Evolutionary conservation across 2,113 vertebrate species (phyloP).

Genomic region (Hystrix cristata): DNA sequence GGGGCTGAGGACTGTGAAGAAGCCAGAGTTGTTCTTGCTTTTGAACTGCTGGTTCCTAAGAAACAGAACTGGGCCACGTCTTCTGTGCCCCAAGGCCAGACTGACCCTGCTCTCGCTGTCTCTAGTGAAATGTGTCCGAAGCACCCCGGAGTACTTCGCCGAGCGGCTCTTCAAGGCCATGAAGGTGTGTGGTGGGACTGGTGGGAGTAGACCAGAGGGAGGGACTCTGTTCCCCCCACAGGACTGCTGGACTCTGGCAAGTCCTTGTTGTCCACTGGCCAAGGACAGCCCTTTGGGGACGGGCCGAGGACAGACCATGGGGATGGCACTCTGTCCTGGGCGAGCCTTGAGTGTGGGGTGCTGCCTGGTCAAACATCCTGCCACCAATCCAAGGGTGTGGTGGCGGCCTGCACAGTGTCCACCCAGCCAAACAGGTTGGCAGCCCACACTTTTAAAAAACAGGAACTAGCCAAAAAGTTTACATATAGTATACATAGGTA

Average conservation of each 20-base stretch:
- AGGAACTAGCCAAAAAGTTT: not conserved
- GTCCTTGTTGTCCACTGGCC: not conserved
- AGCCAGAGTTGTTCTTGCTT: not conserved
- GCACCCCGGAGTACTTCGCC: conserved; percentile 95
- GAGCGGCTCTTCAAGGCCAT: conserved; percentile 96
- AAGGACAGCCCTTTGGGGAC: not conserved
- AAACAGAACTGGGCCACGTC: not conserved
- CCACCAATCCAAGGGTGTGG: too few relatives aligned
- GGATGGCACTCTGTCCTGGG: not conserved
- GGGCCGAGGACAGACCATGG: not conserved
- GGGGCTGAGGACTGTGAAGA: not conserved
- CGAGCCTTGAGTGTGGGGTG: not conserved
- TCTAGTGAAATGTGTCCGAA: conserved; percentile 95
- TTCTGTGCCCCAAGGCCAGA: not conserved
- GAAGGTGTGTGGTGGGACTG: conserved; percentile 91
- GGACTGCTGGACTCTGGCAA: not conserved
- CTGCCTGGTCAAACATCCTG: not conserved
- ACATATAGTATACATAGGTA: accelerated
- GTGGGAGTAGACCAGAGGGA: accelerated
- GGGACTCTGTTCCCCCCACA: not conserved
- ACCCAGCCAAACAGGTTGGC: not conserved
- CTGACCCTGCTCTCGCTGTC: not conserved
- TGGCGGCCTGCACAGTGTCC: accelerated
- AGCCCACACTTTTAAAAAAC: not conserved
- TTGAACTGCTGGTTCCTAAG: not conserved